Percentiles rank a stretch among this genome's conserved stretches.
phyloP scores from a whole-genome alignment of 2,113 vertebrate genomes.

The Otus sunia region DNA sequence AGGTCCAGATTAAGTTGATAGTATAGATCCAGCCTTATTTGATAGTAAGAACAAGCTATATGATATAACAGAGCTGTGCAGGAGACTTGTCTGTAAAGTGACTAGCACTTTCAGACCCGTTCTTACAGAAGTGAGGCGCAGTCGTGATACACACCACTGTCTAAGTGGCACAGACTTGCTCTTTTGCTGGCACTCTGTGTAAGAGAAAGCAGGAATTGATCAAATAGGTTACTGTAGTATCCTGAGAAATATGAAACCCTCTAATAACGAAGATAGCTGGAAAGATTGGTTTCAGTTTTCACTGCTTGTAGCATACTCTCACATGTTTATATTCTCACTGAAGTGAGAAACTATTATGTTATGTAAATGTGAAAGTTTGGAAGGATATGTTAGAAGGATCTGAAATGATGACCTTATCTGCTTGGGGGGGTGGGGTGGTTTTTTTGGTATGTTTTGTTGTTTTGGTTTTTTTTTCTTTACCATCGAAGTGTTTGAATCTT shows the following conservation, averaged over 20 bases:
- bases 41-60: not conserved
- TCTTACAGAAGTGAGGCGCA: not conserved
- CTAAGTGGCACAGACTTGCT: not conserved
- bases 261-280: not conserved
- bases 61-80: not conserved
- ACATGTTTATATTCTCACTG: not conserved
- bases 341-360: not conserved
- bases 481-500: not conserved
- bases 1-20: not conserved
- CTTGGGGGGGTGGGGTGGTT: not conserved
- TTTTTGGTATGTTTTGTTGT: not conserved
- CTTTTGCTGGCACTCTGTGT: not conserved
- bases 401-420: not conserved
- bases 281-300: not conserved
- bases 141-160: not conserved
- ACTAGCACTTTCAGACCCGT: accelerated
- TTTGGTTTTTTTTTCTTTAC: not conserved
- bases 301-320: not conserved
- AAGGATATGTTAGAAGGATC: not conserved
- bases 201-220: not conserved
- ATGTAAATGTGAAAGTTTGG: not conserved
- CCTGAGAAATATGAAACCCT: not conserved
- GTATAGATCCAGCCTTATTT: not conserved
- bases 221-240: not conserved
- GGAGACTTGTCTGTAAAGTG: not conserved